Percentiles rank a stretch among this genome's conserved stretches.
These are phyloP conservation scores for Thereva unica DNA, from an alignment of 2,888 invertebrate species.

Conservation along the genomic window DNA sequence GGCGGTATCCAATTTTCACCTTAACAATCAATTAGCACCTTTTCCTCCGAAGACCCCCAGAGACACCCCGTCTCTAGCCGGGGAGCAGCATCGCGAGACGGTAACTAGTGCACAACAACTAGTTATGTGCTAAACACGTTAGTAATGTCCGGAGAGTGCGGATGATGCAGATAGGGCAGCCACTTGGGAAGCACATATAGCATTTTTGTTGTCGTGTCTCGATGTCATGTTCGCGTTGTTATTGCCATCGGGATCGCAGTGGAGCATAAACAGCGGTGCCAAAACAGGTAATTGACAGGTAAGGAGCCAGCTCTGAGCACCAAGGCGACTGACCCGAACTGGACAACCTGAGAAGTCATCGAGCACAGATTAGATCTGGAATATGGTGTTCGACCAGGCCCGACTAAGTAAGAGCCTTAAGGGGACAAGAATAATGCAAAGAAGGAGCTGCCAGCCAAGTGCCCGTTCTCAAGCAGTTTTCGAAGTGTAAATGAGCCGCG, in stretches of 20 bases:
- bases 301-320: constrained; percentile 34
- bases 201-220: constrained; percentile 35
- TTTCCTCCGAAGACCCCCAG: background rate
- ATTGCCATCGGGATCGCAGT: constrained; percentile 12
- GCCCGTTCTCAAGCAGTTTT: constrained; percentile 18
- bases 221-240: constrained; percentile 30
- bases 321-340: constrained; percentile 28
- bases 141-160: constrained; percentile 31
- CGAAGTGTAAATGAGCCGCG: constrained; percentile 32
- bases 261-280: constrained; percentile 39
- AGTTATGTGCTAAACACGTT: constrained; percentile 32
- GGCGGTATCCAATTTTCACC: constrained; percentile 42
- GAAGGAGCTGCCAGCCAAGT: constrained; percentile 15
- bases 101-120: constrained; percentile 27
- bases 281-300: constrained; percentile 42
- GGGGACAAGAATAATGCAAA: constrained; percentile 24
- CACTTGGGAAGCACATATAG: constrained; percentile 16
- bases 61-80: no score
- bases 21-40: constrained; percentile 44
- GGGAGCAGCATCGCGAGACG: background rate
- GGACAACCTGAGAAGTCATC: constrained; percentile 31
- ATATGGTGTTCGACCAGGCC: constrained; percentile 6
- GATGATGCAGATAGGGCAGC: constrained; percentile 32
- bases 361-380: constrained; percentile 21
- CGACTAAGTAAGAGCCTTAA: constrained; percentile 16